phyloP scores from a whole-genome alignment of 1,140 invertebrate species.

The Ips typographus region DNA sequence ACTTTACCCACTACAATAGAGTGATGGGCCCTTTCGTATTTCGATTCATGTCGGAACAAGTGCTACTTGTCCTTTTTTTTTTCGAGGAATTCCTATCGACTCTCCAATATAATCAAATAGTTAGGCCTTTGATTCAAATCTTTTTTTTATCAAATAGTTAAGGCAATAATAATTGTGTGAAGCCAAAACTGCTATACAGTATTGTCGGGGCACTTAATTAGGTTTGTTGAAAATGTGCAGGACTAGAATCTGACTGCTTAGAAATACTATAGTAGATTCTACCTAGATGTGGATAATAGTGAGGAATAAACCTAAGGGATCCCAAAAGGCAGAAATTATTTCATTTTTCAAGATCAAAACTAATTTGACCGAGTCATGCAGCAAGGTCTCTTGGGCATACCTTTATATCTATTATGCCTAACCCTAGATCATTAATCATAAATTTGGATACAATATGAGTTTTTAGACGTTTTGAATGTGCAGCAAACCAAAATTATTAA shows the following conservation, averaged over 20 bases:
- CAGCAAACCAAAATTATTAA: conserved; percentile 51
- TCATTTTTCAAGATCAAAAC: conserved; percentile 46
- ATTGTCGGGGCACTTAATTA: too few relatives aligned
- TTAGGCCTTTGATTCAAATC: not conserved
- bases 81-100: not conserved
- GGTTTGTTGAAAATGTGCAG: not conserved
- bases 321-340: conserved; percentile 36
- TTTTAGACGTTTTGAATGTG: conserved; percentile 50
- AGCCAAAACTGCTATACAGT: too few relatives aligned
- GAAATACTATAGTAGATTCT: conserved; percentile 46
- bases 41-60: conserved; percentile 28
- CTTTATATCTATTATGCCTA: conserved; percentile 35
- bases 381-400: conserved; percentile 46
- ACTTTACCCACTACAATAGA: conserved; percentile 31
- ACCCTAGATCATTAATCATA: conserved; percentile 49
- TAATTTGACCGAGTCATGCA: conserved; percentile 45
- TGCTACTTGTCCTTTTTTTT: conserved; percentile 20
- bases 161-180: too few relatives aligned
- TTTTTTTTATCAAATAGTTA: too few relatives aligned
- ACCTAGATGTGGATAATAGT: conserved; percentile 20
- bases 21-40: conserved; percentile 22
- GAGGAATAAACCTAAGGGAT: conserved; percentile 18
- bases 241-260: conserved; percentile 45
- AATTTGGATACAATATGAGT: conserved; percentile 47
- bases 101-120: not conserved